Conservation (phyloP, 2,888 invertebrate genomes). For the Lasioglossum marginatum region DNA sequence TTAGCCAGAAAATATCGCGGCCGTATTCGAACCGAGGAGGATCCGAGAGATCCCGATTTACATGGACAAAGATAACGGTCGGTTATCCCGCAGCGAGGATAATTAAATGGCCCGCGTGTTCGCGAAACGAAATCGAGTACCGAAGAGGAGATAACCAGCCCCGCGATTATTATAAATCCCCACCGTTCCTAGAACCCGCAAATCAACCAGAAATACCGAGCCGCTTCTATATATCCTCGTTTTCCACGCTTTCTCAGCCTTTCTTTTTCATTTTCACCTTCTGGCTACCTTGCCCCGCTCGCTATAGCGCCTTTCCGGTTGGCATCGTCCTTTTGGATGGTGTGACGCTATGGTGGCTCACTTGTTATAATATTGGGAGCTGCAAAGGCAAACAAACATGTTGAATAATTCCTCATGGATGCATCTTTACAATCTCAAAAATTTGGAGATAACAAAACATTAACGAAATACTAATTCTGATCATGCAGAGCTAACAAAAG, state of each 20-base stretch:
- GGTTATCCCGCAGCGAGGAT: constrained; percentile 61
- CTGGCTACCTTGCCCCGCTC: not conserved
- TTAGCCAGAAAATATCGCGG: constrained; percentile 53
- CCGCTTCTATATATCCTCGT: not conserved
- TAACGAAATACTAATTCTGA: not conserved
- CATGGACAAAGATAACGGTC: constrained; percentile 53
- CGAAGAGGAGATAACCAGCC: constrained; percentile 35
- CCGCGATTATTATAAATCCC: constrained; percentile 48
- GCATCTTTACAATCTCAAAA: too few species aligned
- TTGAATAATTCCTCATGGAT: too few species aligned
- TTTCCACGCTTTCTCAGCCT: not conserved
- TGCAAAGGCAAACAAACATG: too few species aligned
- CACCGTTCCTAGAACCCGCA: not conserved
- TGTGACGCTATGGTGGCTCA: not conserved
- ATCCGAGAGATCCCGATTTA: not conserved
- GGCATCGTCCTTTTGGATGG: not conserved
- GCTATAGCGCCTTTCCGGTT: not conserved
- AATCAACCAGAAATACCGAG: constrained; percentile 35
- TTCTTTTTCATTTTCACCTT: not conserved
- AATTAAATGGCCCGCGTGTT: constrained; percentile 54
- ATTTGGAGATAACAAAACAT: not conserved
- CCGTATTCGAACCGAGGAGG: not conserved
- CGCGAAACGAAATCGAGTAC: constrained; percentile 51
- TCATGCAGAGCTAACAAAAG: not conserved
- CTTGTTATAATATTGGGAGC: not conserved